These are phyloP conservation scores for Phengaris alcon DNA, from an alignment of 2,888 invertebrate species.

Conservation along the genomic window DNA sequence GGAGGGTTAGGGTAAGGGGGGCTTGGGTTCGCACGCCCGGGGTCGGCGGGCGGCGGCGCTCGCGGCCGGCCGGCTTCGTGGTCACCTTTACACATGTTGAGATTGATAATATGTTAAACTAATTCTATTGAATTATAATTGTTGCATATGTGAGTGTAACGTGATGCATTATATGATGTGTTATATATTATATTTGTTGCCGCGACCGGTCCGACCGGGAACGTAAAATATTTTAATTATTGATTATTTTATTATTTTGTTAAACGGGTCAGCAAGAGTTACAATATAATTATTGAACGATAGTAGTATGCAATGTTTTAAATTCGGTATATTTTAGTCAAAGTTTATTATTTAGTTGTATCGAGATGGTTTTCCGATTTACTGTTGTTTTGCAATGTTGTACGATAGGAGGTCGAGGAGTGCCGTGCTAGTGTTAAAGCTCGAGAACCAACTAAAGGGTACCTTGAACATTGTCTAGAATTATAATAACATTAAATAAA, in stretches of 20 bases:
- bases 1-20: background rate
- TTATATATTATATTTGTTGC: conserved; percentile 57
- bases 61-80: conserved; percentile 46
- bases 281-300: conserved; percentile 50
- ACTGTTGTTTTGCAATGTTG: conserved; percentile 75
- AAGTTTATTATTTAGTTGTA: conserved; percentile 69
- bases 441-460: conserved; percentile 78
- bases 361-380: conserved; percentile 66
- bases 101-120: conserved; percentile 76
- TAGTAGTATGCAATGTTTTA: conserved; percentile 66
- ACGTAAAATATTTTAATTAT: conserved; percentile 62
- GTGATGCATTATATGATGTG: conserved; percentile 49
- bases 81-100: conserved; percentile 78
- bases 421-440: conserved; percentile 76
- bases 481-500: conserved; percentile 80
- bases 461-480: conserved; percentile 79
- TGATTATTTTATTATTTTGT: conserved; percentile 62
- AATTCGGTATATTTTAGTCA: conserved; percentile 76
- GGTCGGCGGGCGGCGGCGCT: conserved; percentile 38
- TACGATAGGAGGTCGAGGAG: conserved; percentile 68
- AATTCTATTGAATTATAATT: conserved; percentile 79
- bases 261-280: conserved; percentile 76
- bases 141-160: conserved; percentile 63
- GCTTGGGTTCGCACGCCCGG: background rate
- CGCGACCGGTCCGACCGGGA: conserved; percentile 61